phyloP scores from a whole-genome alignment of 2,113 vertebrate species.

The Xiphias gladius region DNA sequence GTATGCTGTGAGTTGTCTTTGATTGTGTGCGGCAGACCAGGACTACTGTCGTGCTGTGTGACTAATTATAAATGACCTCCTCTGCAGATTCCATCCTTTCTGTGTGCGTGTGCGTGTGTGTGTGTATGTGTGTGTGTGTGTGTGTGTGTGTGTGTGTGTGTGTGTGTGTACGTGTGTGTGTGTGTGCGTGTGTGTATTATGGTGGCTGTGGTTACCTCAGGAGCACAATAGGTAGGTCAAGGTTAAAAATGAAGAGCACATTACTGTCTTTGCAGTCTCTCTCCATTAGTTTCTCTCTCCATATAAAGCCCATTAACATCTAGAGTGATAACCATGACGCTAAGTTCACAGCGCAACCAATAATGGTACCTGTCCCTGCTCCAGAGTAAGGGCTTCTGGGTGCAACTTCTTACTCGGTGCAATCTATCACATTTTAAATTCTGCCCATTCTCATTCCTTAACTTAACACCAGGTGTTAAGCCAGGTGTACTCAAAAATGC shows the following conservation, averaged over 20 bases:
- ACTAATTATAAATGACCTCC: constrained; percentile 76
- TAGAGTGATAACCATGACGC: constrained; percentile 25
- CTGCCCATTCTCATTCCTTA: constrained; percentile 15
- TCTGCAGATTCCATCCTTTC: constrained; percentile 52
- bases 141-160: background rate
- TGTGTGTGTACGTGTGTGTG: background rate
- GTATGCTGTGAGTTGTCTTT: constrained; percentile 47
- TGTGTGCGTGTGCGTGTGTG: constrained; percentile 31
- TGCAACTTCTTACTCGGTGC: constrained; percentile 4
- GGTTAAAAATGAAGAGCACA: constrained; percentile 58
- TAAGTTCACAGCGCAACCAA: constrained; percentile 23
- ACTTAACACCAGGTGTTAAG: constrained; percentile 27
- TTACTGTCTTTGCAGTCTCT: constrained; percentile 48
- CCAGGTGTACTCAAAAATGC: constrained; percentile 29
- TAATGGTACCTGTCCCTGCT: constrained; percentile 21
- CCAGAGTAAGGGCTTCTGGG: constrained; percentile 5
- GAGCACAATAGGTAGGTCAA: constrained; percentile 63
- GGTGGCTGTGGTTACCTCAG: constrained; percentile 32
- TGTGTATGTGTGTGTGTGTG: constrained; percentile 20
- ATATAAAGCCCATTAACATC: constrained; percentile 56
- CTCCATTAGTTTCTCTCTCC: constrained; percentile 34
- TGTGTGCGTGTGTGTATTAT: background rate
- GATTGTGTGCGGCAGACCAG: constrained; percentile 54
- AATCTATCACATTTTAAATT: constrained; percentile 40
- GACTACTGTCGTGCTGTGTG: constrained; percentile 58